Evolutionary conservation across 2,113 vertebrate genomes (phyloP), one percentile per base, ranked within the genome.

Genomic region (Epinephelus moara): DNA sequence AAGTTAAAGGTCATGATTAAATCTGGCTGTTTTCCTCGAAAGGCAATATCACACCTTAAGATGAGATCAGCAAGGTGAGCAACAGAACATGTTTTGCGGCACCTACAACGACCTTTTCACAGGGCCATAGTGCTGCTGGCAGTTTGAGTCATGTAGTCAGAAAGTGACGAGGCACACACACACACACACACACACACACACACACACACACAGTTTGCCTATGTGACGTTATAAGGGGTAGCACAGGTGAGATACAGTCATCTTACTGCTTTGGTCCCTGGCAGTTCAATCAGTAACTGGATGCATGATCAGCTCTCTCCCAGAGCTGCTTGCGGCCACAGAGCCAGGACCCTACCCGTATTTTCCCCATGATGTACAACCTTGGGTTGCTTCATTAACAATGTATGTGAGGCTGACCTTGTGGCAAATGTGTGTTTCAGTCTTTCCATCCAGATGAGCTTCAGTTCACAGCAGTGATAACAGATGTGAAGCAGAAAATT

Each of bases 401-500:
- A 84, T 83, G 49, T 9, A 75, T 68, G 74, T 75, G 78, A 79
- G 19, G 33, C 68, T 70, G 75, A 81, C 76, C 75, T 80, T 80
- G 87, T 66, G 19, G 17, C 63, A 33, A 82, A 88, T 50, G 17
- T 81, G 42, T 52, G n/a, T 57, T 71, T 83, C 55, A 71, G 49
- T 18, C 55, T 68, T 74, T 86, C 45, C 68, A 71, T 84, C 50
- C 80, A 80, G 63, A 85, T 75, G 61, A 80, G 63, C 53, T 77
- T 71, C 68, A 67, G 23, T 75, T 59, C 70, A 63, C 72, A 57
- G 61, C 14, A 2, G 52, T 56, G 47, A 76, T 60, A 81, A 80
- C 80, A 88, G 68, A 87, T 81, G 71, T 82, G 70, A 75, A 37
- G 60, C 75, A 66, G 74, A 85, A 83, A 77, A 87, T 60, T 49